Evolutionary conservation across 2,888 invertebrate genomes (phyloP).

Genomic region (Gortyna flavago): DNA sequence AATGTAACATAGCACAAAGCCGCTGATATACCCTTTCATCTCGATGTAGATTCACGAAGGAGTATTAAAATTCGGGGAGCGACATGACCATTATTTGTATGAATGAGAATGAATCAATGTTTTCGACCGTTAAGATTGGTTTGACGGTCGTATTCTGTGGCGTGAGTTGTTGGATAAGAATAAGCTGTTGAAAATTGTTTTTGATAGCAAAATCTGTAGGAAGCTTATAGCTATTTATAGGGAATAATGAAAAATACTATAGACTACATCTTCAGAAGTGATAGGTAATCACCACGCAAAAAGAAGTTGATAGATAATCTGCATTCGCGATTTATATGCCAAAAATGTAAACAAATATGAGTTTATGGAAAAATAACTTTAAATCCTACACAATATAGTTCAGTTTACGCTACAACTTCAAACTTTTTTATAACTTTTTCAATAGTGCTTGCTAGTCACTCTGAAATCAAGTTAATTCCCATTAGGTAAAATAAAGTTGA

Average conservation of each 20-base stretch:
- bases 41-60: slow-evolving; percentile 4
- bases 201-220: too few relatives aligned
- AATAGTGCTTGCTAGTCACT: too few relatives aligned
- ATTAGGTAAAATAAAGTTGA: too few relatives aligned
- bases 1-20: slow-evolving; percentile 8
- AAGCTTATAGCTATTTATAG: background rate
- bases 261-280: background rate
- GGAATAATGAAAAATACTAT: background rate
- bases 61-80: slow-evolving; percentile 45
- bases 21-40: slow-evolving; percentile 21
- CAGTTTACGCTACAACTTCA: too few relatives aligned
- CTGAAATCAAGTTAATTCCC: too few relatives aligned
- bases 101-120: slow-evolving; percentile 67
- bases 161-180: background rate
- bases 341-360: too few relatives aligned
- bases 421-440: too few relatives aligned
- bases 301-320: background rate
- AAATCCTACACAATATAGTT: too few relatives aligned
- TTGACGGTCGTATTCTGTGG: slow-evolving; percentile 22
- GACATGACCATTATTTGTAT: slow-evolving; percentile 59
- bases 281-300: background rate
- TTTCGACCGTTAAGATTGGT: slow-evolving; percentile 39
- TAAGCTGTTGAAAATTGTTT: background rate
- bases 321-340: too few relatives aligned
- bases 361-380: too few relatives aligned